Conservation (phyloP, 2,797 vertebrate genomes). For the Falco biarmicus region DNA sequence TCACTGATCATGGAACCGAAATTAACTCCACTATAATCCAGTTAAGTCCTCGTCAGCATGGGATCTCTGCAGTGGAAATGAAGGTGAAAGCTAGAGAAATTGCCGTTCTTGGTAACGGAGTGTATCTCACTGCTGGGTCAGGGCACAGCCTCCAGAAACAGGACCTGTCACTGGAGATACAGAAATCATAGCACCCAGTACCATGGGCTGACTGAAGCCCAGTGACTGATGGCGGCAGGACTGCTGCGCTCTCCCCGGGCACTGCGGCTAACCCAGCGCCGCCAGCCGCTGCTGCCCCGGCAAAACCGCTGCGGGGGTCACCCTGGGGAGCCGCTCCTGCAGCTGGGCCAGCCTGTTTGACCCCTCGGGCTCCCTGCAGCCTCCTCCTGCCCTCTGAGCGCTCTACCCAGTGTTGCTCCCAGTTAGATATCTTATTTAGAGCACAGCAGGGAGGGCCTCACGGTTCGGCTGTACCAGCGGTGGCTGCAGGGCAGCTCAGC, state of each 20-base stretch:
- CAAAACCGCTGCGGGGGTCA: background rate
- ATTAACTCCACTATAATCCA: background rate
- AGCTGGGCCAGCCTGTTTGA: background rate
- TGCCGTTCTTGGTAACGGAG: background rate
- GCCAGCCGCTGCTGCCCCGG: accelerated
- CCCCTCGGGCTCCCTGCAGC: background rate
- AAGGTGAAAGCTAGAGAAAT: background rate
- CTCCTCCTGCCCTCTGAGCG: background rate
- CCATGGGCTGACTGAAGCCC: background rate
- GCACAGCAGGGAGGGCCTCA: background rate
- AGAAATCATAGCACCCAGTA: background rate
- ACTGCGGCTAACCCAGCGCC: background rate
- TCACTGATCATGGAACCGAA: background rate
- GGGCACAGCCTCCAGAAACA: background rate
- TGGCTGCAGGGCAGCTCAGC: background rate
- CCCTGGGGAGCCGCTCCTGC: background rate
- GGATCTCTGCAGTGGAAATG: background rate
- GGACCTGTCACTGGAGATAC: background rate
- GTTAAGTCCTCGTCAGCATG: background rate
- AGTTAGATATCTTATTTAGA: background rate
- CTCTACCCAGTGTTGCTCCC: background rate
- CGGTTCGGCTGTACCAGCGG: background rate
- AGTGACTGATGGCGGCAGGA: background rate
- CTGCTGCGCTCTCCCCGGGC: background rate
- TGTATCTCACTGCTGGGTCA: background rate